Percentiles rank a stretch among this genome's conserved stretches.
These are phyloP conservation scores for Eptesicus fuscus DNA, from an alignment of 2,113 vertebrate genomes.

Conservation along the genomic window DNA sequence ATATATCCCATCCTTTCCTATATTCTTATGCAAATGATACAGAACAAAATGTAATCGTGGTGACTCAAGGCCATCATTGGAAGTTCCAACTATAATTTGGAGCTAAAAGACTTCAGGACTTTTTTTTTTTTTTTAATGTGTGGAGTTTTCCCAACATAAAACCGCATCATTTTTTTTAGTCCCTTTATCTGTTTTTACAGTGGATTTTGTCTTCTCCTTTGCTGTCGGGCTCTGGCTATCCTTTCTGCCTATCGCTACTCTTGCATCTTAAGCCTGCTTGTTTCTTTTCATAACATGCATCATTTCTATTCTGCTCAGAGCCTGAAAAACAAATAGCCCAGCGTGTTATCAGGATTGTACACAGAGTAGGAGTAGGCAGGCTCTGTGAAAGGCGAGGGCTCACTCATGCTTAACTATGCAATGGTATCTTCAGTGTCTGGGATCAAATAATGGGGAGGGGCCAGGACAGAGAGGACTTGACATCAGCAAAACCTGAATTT, in stretches of 20 bases:
- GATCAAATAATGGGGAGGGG: background rate
- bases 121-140: background rate
- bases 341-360: background rate
- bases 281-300: background rate
- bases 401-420: background rate
- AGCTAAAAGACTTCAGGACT: background rate
- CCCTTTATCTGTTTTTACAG: background rate
- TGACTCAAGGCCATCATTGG: background rate
- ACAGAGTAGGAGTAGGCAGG: background rate
- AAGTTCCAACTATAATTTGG: background rate
- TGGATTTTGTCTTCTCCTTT: slow-evolving; percentile 22
- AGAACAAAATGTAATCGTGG: slow-evolving; percentile 29
- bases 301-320: background rate
- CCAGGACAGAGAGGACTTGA: background rate
- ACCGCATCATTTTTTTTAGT: background rate
- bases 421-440: background rate
- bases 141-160: background rate
- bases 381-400: background rate
- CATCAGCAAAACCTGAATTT: background rate
- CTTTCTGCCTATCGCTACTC: background rate
- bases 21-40: background rate
- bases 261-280: slow-evolving; percentile 9
- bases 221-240: background rate
- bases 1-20: background rate
- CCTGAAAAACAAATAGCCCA: slow-evolving; percentile 8